Conservation (phyloP, 2,888 invertebrate species). For the Thymelicus lineola region DNA sequence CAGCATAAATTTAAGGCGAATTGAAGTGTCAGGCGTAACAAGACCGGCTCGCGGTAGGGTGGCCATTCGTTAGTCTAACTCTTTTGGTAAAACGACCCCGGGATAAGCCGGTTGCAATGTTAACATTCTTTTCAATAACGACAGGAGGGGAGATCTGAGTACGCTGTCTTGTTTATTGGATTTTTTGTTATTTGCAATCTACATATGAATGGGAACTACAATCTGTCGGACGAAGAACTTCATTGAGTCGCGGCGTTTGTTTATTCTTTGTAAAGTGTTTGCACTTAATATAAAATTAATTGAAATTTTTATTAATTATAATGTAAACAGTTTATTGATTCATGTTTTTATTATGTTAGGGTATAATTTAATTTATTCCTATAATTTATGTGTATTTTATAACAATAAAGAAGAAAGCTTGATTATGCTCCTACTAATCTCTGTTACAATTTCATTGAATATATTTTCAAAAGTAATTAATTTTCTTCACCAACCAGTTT, state of each 20-base stretch:
- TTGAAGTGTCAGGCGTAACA: constrained; percentile 81
- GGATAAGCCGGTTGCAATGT: constrained; percentile 79
- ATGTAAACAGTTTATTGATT: constrained; percentile 9
- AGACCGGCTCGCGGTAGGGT: constrained; percentile 66
- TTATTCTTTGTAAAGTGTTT: constrained; percentile 26
- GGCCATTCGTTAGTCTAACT: constrained; percentile 82
- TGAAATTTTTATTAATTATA: constrained; percentile 29
- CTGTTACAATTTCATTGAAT: no score
- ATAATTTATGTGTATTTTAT: neutral
- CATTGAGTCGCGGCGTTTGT: constrained; percentile 63
- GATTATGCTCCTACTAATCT: no score
- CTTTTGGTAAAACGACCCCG: constrained; percentile 83
- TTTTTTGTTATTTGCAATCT: constrained; percentile 85
- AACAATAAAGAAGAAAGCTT: neutral
- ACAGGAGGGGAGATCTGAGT: constrained; percentile 74
- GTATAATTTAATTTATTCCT: no score
- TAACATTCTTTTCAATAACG: constrained; percentile 85
- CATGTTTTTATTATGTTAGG: no score
- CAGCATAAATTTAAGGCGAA: constrained; percentile 71
- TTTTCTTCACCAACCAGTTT: no score
- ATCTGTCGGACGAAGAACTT: constrained; percentile 72
- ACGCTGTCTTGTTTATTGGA: constrained; percentile 83
- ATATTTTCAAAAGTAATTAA: no score
- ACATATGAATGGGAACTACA: constrained; percentile 82
- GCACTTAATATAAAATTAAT: constrained; percentile 39